These are phyloP conservation scores for Engraulis encrasicolus DNA, from an alignment of 2,113 vertebrate genomes.

Conservation along the genomic window DNA sequence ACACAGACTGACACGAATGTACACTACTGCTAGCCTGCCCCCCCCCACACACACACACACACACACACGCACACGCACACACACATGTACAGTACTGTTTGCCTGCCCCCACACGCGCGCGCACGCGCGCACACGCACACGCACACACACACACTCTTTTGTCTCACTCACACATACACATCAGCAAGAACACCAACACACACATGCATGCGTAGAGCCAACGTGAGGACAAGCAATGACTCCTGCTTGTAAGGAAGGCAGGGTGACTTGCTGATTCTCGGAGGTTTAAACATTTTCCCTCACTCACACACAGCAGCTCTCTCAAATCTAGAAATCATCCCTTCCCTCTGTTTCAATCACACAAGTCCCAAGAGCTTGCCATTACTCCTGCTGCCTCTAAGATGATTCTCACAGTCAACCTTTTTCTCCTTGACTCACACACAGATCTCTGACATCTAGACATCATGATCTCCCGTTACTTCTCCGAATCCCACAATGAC, in stretches of 20 bases:
- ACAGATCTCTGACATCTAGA: too few relatives aligned
- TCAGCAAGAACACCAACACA: not conserved
- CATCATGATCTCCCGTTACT: not conserved
- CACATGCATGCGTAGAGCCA: not conserved
- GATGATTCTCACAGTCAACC: too few relatives aligned
- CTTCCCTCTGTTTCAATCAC: too few relatives aligned
- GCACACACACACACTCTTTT: too few relatives aligned
- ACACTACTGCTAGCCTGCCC: too few relatives aligned
- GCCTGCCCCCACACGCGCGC: too few relatives aligned
- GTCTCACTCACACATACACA: not conserved
- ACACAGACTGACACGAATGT: not conserved
- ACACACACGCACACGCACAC: not conserved
- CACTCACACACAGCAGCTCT: not conserved
- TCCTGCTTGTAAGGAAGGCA: not conserved
- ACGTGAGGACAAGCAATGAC: not conserved
- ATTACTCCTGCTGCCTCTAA: too few relatives aligned
- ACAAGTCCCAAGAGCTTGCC: too few relatives aligned
- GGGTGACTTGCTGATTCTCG: not conserved
- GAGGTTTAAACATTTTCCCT: not conserved
- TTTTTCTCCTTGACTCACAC: too few relatives aligned
- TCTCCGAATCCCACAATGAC: not conserved
- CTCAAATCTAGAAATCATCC: not conserved
- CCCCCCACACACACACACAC: constrained; percentile 2
- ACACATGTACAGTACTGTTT: too few relatives aligned
- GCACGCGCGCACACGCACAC: too few relatives aligned